These are phyloP conservation scores for Columba livia DNA, from an alignment of 2,113 vertebrate genomes.

Conservation along the genomic window DNA sequence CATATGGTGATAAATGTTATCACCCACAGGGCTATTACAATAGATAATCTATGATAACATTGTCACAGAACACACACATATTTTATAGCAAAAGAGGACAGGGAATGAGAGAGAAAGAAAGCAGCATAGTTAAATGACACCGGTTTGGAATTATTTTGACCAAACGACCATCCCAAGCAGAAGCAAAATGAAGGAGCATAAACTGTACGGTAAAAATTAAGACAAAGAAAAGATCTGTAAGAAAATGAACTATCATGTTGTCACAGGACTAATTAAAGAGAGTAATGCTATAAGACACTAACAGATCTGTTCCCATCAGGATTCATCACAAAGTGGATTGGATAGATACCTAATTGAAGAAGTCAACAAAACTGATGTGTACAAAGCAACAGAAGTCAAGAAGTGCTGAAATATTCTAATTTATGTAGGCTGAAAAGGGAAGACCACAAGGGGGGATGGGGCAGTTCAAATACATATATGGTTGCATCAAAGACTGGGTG, in stretches of 20 bases:
- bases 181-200: neutral
- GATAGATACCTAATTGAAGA: neutral
- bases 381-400: neutral
- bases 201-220: neutral
- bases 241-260: neutral
- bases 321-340: neutral
- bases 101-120: neutral
- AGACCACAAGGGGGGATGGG: neutral
- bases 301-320: neutral
- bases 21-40: slow-evolving; percentile 12
- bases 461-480: neutral
- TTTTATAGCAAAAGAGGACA: neutral
- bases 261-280: neutral
- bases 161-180: neutral
- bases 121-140: neutral
- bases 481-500: neutral
- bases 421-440: neutral
- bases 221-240: neutral
- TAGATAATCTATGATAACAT: slow-evolving; percentile 11
- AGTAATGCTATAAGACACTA: neutral
- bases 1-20: neutral
- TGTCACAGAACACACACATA: neutral
- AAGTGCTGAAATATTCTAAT: neutral
- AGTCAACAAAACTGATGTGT: neutral
- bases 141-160: neutral